Evolutionary conservation across 92 coral and sea anemone species (phyloP).

Genomic region (Porites rus): DNA sequence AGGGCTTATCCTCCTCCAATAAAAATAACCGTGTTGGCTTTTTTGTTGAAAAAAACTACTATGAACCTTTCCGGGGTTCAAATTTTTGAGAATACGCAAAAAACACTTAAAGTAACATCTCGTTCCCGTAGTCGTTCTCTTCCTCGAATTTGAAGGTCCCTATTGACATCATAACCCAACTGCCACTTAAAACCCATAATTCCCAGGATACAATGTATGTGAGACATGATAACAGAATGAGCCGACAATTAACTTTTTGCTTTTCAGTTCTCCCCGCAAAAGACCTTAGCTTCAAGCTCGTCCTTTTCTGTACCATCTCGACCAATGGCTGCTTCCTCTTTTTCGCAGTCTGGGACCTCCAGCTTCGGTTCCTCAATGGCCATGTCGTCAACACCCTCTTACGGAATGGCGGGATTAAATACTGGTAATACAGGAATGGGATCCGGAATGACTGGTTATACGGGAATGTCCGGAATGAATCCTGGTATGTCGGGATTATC

Average conservation of each 20-base stretch:
- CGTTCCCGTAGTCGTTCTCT: no score
- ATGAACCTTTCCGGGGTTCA: no score
- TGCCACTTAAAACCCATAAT: no score
- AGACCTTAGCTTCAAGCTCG: conserved; percentile 11
- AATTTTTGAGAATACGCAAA: no score
- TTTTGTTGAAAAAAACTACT: no score
- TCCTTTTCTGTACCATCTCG: conserved; percentile 21
- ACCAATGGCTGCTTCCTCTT: conserved; percentile 28
- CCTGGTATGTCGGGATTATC: conserved; percentile 28
- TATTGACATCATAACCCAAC: no score
- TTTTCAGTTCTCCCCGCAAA: conserved; percentile 13
- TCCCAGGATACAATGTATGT: no score
- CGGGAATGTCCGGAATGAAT: conserved; percentile 39
- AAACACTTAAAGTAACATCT: no score
- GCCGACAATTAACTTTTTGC: not conserved
- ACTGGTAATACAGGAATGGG: conserved; percentile 24
- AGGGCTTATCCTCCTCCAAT: no score
- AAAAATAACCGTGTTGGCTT: no score
- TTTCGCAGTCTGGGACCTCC: conserved; percentile 29
- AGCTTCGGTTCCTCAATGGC: conserved; percentile 40
- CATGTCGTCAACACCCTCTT: conserved; percentile 30
- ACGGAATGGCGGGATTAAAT: conserved; percentile 29
- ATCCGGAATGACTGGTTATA: conserved; percentile 33
- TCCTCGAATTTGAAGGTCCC: no score
- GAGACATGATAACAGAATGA: no score